phyloP scores from a whole-genome alignment of 2,888 invertebrate genomes.

The Tiliacea citrago region DNA sequence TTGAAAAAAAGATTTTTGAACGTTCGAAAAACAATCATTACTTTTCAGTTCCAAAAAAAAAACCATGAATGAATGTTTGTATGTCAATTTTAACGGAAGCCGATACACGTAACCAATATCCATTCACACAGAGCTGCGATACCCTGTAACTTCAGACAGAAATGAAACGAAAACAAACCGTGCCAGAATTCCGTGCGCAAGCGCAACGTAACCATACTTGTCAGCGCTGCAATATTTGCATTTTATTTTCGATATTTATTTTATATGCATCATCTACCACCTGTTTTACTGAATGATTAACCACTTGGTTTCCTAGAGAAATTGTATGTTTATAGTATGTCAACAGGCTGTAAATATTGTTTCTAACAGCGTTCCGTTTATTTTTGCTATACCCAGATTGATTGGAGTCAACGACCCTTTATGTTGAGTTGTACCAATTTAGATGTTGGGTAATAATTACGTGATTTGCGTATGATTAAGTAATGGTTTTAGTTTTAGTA shows the following conservation, averaged over 20 bases:
- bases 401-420: constrained; percentile 63
- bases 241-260: constrained; percentile 63
- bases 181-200: constrained; percentile 25
- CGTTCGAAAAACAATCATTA: neutral
- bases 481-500: constrained; percentile 26
- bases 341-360: constrained; percentile 67
- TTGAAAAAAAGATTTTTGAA: neutral
- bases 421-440: constrained; percentile 56
- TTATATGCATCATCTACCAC: constrained; percentile 56
- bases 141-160: constrained; percentile 29
- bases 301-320: constrained; percentile 57
- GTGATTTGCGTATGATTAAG: constrained; percentile 55
- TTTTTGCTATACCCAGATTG: constrained; percentile 64
- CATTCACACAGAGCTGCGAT: constrained; percentile 21
- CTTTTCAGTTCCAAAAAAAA: neutral
- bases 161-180: constrained; percentile 40
- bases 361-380: constrained; percentile 60
- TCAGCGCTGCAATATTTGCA: constrained; percentile 57
- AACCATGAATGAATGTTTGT: constrained; percentile 4
- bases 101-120: constrained; percentile 18
- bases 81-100: constrained; percentile 37
- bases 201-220: constrained; percentile 37
- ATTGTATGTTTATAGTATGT: constrained; percentile 66
- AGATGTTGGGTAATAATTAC: constrained; percentile 56
- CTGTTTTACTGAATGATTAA: constrained; percentile 65